phyloP scores from a whole-genome alignment of 2,888 invertebrate genomes.

The Pantelozetes paolii region DNA sequence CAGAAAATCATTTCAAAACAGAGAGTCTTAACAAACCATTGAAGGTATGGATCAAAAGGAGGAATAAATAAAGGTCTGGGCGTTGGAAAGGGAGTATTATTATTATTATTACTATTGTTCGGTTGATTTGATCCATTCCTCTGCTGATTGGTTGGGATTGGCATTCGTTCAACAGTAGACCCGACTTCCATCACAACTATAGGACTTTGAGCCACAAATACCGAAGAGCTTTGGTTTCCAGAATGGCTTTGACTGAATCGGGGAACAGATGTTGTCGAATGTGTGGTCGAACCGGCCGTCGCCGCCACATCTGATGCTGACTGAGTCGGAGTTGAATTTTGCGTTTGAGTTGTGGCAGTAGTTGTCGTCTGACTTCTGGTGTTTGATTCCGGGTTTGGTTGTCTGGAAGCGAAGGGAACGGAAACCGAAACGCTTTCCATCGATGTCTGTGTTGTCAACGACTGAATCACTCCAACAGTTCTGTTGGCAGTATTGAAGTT shows the following conservation, averaged over 20 bases:
- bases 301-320: constrained; percentile 30
- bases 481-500: constrained; percentile 66
- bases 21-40: constrained; percentile 55
- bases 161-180: constrained; percentile 56
- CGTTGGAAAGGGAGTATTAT: not conserved
- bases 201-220: constrained; percentile 48
- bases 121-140: not conserved
- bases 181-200: constrained; percentile 60
- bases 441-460: constrained; percentile 59
- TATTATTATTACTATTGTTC: not conserved
- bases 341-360: constrained; percentile 42
- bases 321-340: constrained; percentile 20
- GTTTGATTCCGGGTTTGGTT: constrained; percentile 40
- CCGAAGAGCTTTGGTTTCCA: not conserved
- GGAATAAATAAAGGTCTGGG: constrained; percentile 17
- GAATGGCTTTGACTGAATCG: constrained; percentile 12
- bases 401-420: not conserved
- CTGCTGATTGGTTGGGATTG: constrained; percentile 51
- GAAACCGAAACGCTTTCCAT: constrained; percentile 7
- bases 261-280: constrained; percentile 38
- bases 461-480: constrained; percentile 63
- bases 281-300: constrained; percentile 46
- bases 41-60: constrained; percentile 64
- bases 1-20: not conserved
- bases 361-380: constrained; percentile 39